Base-by-base conservation (phyloP, 2,797 vertebrate genomes). In the Otolemur crassicaudatus region DNA sequence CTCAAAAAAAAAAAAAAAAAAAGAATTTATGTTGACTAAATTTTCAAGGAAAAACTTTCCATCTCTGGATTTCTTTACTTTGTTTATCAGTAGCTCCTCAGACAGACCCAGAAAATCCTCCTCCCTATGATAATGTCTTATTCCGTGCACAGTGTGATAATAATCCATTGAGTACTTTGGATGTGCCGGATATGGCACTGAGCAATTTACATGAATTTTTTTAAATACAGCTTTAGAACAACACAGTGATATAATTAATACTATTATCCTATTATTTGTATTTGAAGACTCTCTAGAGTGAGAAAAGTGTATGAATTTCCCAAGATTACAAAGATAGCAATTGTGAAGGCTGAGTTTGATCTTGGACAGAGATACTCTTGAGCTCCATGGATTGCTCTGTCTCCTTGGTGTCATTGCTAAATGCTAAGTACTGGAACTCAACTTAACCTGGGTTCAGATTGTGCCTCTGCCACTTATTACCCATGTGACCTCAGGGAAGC, bases 1-100 rank as follows among this genome's bases (percentile, higher is more conserved):
- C 49, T 49, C 12, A 49, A 49, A 49, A 49, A 49, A 49, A 49
- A 49, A 49, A 46, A 46, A 46, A 46, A 46, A 46, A n/a, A n/a
- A n/a, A n/a, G 46, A 40, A 40, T 60, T 72, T 94, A 70, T 87
- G 53, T 70, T 92, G 31, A 87, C 20, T 87, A 83, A 75, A 84
- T 90, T 61, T 25, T 88, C 81, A 91, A 56, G 20, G 27, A 86
- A 88, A 83, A 37, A 27, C 22, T 90, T 69, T 65, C 37, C 23
- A 65, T 65, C 27, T 40, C 27, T n/a, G 65, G 10, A 29, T 77
- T 63, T 5, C 53, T 58, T 83, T 58, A 77, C 43, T 49, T 5
- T 53, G 27, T 31, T 16, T 40, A 60, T 65, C 46, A 92, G 1
- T 17, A 61, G 67, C 53, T 72, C 16, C 22, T 90, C 19, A 29